A percentile compares a stretch with the other conserved stretches of the same genome.
Evolutionary conservation across 2,797 vertebrate species (phyloP).

Genomic region (Poeciliopsis gracilis): DNA sequence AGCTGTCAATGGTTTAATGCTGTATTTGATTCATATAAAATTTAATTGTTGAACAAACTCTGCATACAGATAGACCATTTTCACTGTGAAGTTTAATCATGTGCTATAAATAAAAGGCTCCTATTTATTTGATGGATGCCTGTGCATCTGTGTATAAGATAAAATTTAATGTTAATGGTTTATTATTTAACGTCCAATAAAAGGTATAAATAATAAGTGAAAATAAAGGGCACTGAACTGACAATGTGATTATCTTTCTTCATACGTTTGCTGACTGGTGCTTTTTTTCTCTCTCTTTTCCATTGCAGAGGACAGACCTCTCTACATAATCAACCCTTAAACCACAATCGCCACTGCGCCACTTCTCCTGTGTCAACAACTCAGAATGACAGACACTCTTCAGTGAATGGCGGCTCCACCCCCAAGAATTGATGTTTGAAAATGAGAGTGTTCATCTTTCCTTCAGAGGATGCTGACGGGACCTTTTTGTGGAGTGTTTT

Average conservation of each 20-base stretch:
- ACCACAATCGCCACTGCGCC: background rate
- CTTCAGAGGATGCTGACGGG: constrained; percentile 14
- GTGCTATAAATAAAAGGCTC: constrained; percentile 21
- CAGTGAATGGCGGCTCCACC: constrained; percentile 79
- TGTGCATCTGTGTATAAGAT: constrained; percentile 7
- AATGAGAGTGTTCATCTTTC: constrained; percentile 73
- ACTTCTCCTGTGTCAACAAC: background rate
- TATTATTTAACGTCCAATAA: constrained; percentile 7
- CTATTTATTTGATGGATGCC: constrained; percentile 20
- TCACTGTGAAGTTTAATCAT: constrained; percentile 15
- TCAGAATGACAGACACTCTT: constrained; percentile 82
- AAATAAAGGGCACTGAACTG: constrained; percentile 29
- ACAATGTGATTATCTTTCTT: background rate
- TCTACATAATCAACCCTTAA: constrained; percentile 51
- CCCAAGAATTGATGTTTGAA: constrained; percentile 80
- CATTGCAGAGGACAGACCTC: constrained; percentile 87
- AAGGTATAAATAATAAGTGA: background rate
- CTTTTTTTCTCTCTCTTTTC: constrained; percentile 79
- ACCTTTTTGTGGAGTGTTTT: constrained; percentile 45
- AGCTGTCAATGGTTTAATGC: constrained; percentile 10
- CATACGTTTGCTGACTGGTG: constrained; percentile 51
- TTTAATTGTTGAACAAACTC: constrained; percentile 15
- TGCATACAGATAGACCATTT: constrained; percentile 23
- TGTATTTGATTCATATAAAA: constrained; percentile 6
- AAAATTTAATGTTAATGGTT: constrained; percentile 12